These are phyloP conservation scores for Megalurothrips usitatus DNA, from an alignment of 2,888 invertebrate species.

Conservation along the genomic window DNA sequence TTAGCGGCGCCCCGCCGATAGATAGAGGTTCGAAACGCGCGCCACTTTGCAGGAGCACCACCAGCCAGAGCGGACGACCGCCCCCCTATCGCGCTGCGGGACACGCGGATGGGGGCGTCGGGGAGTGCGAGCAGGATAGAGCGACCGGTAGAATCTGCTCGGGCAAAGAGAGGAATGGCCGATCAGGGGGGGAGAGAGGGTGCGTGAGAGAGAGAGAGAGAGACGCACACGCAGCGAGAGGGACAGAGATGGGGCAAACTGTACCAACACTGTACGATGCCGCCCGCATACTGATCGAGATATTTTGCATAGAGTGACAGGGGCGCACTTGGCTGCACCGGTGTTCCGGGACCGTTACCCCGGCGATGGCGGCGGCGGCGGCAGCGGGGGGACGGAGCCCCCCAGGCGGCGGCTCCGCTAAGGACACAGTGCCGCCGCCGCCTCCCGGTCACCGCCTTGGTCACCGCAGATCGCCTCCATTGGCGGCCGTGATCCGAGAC, in stretches of 20 bases:
- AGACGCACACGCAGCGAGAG: not conserved
- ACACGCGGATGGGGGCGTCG: not conserved
- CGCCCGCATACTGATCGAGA: conserved; percentile 21
- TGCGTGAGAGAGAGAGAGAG: not conserved
- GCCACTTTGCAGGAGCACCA: too few species aligned
- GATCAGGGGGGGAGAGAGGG: too few species aligned
- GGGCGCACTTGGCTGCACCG: not conserved
- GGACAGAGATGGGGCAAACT: not conserved
- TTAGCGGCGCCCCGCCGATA: not conserved
- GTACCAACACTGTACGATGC: conserved; percentile 9
- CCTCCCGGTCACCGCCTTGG: too few species aligned
- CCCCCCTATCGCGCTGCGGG: not conserved
- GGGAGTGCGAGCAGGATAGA: not conserved
- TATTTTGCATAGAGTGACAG: conserved; percentile 26
- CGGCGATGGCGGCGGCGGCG: not conserved
- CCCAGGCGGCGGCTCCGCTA: not conserved
- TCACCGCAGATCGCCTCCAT: too few species aligned
- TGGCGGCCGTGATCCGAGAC: too few species aligned
- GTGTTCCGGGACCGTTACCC: not conserved
- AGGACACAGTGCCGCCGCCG: too few species aligned
- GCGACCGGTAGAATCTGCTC: not conserved
- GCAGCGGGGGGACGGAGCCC: not conserved
- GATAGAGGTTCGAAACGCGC: not conserved
- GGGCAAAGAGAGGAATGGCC: too few species aligned
- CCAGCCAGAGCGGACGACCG: too few species aligned